Evolutionary conservation across 1,140 invertebrate genomes (phyloP).

Genomic region (Diuraphis noxia): DNA sequence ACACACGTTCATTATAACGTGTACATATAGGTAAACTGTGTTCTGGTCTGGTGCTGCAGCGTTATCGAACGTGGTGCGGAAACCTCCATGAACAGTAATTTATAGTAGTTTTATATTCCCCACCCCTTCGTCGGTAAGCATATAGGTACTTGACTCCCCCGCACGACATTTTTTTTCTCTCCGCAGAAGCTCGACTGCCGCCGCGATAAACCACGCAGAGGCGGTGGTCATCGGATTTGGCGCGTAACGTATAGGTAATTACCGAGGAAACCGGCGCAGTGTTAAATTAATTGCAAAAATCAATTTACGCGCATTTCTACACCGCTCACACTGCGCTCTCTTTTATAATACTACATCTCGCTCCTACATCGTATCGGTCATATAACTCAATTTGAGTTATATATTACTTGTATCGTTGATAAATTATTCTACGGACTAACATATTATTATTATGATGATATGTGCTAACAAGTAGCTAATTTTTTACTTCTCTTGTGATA

Average conservation of each 20-base stretch:
- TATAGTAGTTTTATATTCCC: background rate
- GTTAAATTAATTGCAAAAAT: slow-evolving; percentile 17
- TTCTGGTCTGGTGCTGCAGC: background rate
- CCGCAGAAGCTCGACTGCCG: background rate
- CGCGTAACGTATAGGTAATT: background rate
- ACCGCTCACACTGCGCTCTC: background rate
- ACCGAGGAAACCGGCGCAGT: background rate
- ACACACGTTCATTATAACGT: background rate
- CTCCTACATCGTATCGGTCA: background rate
- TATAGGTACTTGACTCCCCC: background rate
- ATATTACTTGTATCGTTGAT: background rate
- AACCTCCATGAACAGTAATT: background rate
- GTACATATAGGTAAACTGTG: background rate
- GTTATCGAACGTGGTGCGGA: background rate
- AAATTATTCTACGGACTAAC: too few species aligned
- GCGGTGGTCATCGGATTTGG: background rate
- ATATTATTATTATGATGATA: too few species aligned
- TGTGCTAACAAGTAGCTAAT: too few species aligned
- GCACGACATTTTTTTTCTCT: background rate
- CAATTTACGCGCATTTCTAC: background rate
- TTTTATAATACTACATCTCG: background rate
- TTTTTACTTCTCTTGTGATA: too few species aligned
- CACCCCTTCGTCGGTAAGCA: background rate
- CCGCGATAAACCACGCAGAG: background rate
- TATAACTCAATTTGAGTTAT: background rate